Percentiles rank a stretch among this genome's conserved stretches.
Evolutionary conservation across 2,113 vertebrate species (phyloP).

Genomic region (Panurus biarmicus): DNA sequence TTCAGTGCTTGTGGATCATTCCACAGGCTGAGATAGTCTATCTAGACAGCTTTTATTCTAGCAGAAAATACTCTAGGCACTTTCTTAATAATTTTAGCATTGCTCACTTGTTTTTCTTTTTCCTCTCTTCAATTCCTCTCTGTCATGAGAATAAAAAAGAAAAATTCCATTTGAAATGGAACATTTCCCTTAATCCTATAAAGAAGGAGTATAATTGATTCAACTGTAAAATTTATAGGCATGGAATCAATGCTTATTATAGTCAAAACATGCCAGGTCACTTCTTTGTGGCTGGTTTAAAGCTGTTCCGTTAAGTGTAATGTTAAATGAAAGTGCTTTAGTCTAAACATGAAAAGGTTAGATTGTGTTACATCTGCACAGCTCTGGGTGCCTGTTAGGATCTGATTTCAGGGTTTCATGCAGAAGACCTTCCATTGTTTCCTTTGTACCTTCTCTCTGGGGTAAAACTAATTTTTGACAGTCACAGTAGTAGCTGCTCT

Average conservation of each 20-base stretch:
- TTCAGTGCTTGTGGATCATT: constrained; percentile 5
- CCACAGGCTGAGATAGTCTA: neutral
- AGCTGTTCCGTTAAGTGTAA: constrained; percentile 47
- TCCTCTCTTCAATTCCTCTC: constrained; percentile 19
- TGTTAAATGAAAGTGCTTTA: constrained; percentile 48
- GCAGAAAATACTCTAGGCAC: constrained; percentile 10
- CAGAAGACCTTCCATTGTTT: constrained; percentile 54
- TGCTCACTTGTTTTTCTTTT: constrained; percentile 30
- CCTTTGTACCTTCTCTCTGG: constrained; percentile 56
- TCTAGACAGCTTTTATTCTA: constrained; percentile 1
- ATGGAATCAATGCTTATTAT: constrained; percentile 60
- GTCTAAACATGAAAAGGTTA: constrained; percentile 66
- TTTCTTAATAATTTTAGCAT: constrained; percentile 47
- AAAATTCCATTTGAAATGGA: constrained; percentile 56
- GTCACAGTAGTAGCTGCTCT: constrained; percentile 47
- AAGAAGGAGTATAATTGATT: constrained; percentile 65
- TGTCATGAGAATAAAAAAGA: constrained; percentile 44
- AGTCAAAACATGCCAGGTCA: constrained; percentile 70
- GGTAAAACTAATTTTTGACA: constrained; percentile 57
- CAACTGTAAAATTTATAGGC: constrained; percentile 62
- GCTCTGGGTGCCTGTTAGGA: neutral
- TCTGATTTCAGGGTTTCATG: constrained; percentile 59
- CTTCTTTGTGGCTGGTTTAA: constrained; percentile 64
- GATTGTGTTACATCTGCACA: constrained; percentile 58
- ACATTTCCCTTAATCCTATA: constrained; percentile 58